Evolutionary conservation across 2,113 vertebrate species (phyloP).

Genomic region (Benthochromis sp.): DNA sequence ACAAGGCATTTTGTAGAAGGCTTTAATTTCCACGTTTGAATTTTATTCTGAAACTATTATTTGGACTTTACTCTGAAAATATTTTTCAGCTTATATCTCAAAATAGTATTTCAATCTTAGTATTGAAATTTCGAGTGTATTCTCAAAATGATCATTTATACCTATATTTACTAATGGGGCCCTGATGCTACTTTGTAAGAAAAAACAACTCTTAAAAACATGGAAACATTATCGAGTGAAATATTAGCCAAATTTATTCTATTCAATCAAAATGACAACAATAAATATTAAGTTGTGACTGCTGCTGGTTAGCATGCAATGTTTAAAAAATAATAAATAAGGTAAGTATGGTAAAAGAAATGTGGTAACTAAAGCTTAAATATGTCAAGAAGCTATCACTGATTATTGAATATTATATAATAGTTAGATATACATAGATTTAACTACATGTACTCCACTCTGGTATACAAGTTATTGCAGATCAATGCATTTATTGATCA

Average conservation of each 20-base stretch:
- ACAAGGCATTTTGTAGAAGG: neutral
- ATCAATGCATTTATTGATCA: neutral
- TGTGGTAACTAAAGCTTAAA: neutral
- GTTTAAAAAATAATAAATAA: neutral
- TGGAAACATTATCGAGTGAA: neutral
- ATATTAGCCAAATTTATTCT: neutral
- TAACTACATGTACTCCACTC: neutral
- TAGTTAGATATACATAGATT: neutral
- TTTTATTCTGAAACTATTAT: neutral
- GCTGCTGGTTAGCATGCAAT: neutral
- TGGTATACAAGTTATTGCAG: neutral
- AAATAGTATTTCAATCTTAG: neutral
- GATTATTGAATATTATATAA: neutral
- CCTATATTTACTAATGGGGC: neutral
- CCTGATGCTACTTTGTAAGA: neutral
- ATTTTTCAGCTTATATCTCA: neutral
- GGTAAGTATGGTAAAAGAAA: neutral
- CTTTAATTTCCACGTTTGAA: neutral
- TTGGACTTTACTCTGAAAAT: neutral
- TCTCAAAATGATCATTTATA: neutral
- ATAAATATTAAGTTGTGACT: neutral
- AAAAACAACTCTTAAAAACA: fast-evolving
- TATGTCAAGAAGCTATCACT: neutral
- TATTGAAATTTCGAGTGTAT: neutral
- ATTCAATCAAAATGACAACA: neutral